phyloP scores from a whole-genome alignment of 1,140 invertebrate species.

The Sycophila sp. region DNA sequence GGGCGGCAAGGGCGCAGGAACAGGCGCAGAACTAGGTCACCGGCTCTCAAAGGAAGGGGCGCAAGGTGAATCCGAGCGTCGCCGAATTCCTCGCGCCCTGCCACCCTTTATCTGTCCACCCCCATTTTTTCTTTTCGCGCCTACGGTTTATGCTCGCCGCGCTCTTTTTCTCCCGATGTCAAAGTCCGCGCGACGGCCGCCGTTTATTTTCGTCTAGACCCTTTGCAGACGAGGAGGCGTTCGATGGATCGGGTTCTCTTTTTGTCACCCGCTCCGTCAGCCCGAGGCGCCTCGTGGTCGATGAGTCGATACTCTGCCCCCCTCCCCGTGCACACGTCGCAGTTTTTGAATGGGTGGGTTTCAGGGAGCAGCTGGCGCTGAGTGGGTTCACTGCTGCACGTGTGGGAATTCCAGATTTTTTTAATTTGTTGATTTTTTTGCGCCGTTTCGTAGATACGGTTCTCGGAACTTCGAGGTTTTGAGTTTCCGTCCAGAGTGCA shows the following conservation, averaged over 20 bases:
- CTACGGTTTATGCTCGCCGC: too few relatives aligned
- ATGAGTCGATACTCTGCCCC: too few relatives aligned
- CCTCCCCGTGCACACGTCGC: background rate
- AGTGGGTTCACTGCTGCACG: too few relatives aligned
- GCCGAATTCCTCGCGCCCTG: background rate
- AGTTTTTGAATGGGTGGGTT: background rate
- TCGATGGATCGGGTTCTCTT: background rate
- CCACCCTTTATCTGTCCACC: too few relatives aligned
- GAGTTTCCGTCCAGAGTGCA: too few relatives aligned
- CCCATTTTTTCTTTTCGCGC: background rate
- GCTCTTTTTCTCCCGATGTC: background rate
- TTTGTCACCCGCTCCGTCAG: background rate
- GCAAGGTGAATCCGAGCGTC: background rate
- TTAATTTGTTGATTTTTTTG: too few relatives aligned
- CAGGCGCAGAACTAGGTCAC: background rate
- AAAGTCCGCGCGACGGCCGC: background rate
- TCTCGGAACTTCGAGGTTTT: too few relatives aligned
- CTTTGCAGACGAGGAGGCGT: background rate
- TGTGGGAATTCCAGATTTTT: too few relatives aligned
- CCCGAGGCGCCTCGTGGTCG: background rate
- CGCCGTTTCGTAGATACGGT: too few relatives aligned
- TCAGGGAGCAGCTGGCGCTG: too few relatives aligned
- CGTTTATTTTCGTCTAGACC: conserved; percentile 24
- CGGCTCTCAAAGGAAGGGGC: background rate
- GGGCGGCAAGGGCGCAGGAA: background rate